Base-by-base conservation (phyloP, 2,797 vertebrate species). In the Sebastes hubbsi region DNA sequence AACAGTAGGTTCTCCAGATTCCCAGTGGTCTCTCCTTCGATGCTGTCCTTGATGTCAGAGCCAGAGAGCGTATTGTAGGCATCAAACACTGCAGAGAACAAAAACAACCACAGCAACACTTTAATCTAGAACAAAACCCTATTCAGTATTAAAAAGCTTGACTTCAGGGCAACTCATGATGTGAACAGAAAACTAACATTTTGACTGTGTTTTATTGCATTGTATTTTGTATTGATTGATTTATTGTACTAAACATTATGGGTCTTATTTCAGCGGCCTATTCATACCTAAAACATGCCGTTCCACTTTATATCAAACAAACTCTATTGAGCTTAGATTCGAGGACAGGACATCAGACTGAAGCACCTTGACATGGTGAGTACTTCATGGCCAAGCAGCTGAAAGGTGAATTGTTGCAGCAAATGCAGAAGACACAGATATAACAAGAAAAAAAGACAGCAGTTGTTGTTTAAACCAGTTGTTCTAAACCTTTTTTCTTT, bases 61-160 rank as follows among this genome's bases (percentile, higher is more conserved):
- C 97, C 97, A 0, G 95, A 97, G 77, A 98, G 89, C 22, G 97
- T 98, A 96, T 97, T 97, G 90, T 99, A 99, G 42, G 95, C 97
- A 52, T 96, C 96, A 84, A 99, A 98, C 86, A 99, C 99, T 99
- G 78, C 36, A 91, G 27, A 54, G 36, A 65, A 18, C 3, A 42
- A 71, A 81, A 81, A 82, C 38, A 69, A 65, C 5, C 71, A 52
- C 30, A 69, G 13, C 27, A 49, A 67, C 56, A 73, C 9, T 25
- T 62, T 11, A 2, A 73, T 34, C 5, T 16, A 42, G 1, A 42
- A 42, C 6, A 42, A 42, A 61, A 36, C 5, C 5, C 2, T 20
- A 13, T 29, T 65, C 25, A 34, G 29, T 12, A 24, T 25, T 10
- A 12, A 68, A 69, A 52, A 68, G 22, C 20, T 65, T 27, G 1